Evolutionary conservation across 1,140 invertebrate genomes (phyloP).

Genomic region (Diplogasteroides magnus): DNA sequence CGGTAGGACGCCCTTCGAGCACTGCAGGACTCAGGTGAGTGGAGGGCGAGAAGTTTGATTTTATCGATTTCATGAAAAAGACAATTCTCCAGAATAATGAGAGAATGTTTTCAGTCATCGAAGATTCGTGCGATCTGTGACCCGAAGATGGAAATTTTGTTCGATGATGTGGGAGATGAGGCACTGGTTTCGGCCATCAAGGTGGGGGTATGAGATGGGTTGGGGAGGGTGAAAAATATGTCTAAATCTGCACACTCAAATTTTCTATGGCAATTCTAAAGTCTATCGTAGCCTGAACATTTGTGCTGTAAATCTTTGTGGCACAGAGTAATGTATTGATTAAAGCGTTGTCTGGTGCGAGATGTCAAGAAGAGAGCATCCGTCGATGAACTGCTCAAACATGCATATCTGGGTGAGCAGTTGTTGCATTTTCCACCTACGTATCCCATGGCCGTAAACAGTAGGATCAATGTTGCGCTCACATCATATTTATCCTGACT

Average conservation of each 20-base stretch:
- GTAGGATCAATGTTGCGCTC: background rate
- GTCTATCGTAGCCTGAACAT: too few species aligned
- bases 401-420: constrained; percentile 62
- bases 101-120: constrained; percentile 63
- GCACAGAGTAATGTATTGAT: constrained; percentile 4
- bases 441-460: too few species aligned
- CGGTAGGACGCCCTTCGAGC: constrained; percentile 80
- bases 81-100: too few species aligned
- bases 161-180: constrained; percentile 59
- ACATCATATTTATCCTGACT: background rate
- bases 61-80: too few species aligned
- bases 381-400: constrained; percentile 67
- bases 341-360: constrained; percentile 66
- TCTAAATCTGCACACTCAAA: too few species aligned
- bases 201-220: too few species aligned
- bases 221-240: too few species aligned
- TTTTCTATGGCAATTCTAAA: too few species aligned
- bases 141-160: constrained; percentile 70
- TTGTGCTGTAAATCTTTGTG: constrained; percentile 5
- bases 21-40: constrained; percentile 62
- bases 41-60: too few species aligned
- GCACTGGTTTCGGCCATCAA: constrained; percentile 63
- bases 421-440: background rate
- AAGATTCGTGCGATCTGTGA: constrained; percentile 79
- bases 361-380: constrained; percentile 68